Percentiles rank a stretch among this genome's conserved stretches.
Conservation (phyloP, 2,888 invertebrate species). For the Tanytarsus gracilentus region DNA sequence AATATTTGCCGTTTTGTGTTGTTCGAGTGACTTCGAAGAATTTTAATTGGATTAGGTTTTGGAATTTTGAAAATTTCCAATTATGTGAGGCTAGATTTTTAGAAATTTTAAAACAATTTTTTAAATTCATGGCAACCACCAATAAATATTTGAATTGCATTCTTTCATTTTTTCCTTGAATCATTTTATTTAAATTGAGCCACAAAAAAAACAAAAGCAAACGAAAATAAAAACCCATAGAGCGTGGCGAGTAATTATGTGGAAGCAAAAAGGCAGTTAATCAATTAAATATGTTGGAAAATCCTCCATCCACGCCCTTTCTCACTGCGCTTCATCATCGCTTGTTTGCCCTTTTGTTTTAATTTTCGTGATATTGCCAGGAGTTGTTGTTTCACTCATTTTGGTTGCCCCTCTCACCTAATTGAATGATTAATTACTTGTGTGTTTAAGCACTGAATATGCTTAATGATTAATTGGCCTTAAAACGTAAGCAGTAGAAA, state of each 20-base stretch:
- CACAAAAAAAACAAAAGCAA: neutral
- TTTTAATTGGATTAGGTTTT: too few relatives aligned
- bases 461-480: conserved; percentile 26
- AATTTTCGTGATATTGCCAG: conserved; percentile 12
- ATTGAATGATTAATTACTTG: conserved; percentile 29
- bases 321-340: conserved; percentile 16
- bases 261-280: conserved; percentile 28
- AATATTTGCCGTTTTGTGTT: too few relatives aligned
- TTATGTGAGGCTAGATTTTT: too few relatives aligned
- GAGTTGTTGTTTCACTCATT: conserved; percentile 8
- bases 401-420: conserved; percentile 9
- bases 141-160: too few relatives aligned
- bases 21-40: too few relatives aligned
- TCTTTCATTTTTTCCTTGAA: too few relatives aligned
- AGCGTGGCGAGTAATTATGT: conserved; percentile 15
- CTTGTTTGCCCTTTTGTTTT: conserved; percentile 20
- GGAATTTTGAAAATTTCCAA: too few relatives aligned
- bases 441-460: conserved; percentile 21
- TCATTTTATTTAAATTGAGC: too few relatives aligned
- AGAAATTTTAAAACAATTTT: too few relatives aligned
- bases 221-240: neutral
- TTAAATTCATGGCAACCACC: too few relatives aligned
- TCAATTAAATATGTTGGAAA: conserved; percentile 19
- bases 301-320: conserved; percentile 23
- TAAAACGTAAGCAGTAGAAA: conserved; percentile 6